Percentiles rank a stretch among this genome's conserved stretches.
phyloP scores from a whole-genome alignment of 2,113 vertebrate genomes.

The Bos taurus region ARS-UCD2.0 NC_037335.1:58714001-58714500 shows the following conservation, averaged over 20 bases:
- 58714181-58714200: background rate
- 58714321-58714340: background rate
- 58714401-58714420: background rate
- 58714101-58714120: background rate
- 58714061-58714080: background rate
- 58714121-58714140: slow-evolving; percentile 19
- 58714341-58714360: slow-evolving; percentile 4
- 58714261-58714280: background rate
- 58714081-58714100: slow-evolving; percentile 1
- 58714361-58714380: background rate
- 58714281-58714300: background rate
- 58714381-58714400: background rate
- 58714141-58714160: slow-evolving; percentile 7
- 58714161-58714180: slow-evolving; percentile 11
- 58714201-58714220: background rate
- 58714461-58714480: background rate
- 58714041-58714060: background rate
- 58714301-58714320: background rate
- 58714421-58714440: background rate
- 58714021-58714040: background rate
- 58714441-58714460: background rate
- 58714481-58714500: background rate
- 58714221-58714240: background rate
- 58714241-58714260: background rate
- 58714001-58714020: background rate